These are phyloP conservation scores for Acanthosepion lycidas DNA, from an alignment of 2,888 invertebrate species.

Conservation along the genomic window DNA sequence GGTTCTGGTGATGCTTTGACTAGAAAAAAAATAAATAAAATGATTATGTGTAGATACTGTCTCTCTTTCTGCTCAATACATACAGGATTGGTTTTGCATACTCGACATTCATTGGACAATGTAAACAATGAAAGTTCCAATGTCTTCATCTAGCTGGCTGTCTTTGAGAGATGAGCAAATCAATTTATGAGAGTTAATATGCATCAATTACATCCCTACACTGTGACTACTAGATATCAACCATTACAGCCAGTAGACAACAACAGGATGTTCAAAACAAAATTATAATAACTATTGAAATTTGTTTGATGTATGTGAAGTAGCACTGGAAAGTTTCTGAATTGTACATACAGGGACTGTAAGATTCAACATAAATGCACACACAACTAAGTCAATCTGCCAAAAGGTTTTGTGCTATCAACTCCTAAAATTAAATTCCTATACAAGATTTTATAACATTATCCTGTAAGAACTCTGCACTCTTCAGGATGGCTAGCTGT, in stretches of 20 bases:
- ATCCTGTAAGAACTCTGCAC: too few species aligned
- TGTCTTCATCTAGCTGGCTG: not conserved
- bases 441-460: too few species aligned
- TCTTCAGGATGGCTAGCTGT: too few species aligned
- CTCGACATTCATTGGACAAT: not conserved
- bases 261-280: not conserved
- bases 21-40: not conserved
- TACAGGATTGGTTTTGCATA: not conserved
- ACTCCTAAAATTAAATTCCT: too few species aligned
- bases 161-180: not conserved
- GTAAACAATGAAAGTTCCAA: constrained; percentile 17
- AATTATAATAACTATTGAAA: not conserved
- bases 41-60: not conserved
- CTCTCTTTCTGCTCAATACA: constrained; percentile 6
- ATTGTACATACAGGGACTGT: too few species aligned
- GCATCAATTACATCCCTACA: not conserved
- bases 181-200: not conserved
- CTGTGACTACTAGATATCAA: not conserved
- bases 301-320: too few species aligned
- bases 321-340: too few species aligned
- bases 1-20: constrained; percentile 2
- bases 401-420: too few species aligned
- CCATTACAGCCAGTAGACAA: not conserved
- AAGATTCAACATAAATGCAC: too few species aligned
- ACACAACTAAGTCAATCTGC: too few species aligned